These are phyloP conservation scores for Falco naumanni DNA, from an alignment of 2,797 vertebrate genomes.

Conservation along the genomic window DNA sequence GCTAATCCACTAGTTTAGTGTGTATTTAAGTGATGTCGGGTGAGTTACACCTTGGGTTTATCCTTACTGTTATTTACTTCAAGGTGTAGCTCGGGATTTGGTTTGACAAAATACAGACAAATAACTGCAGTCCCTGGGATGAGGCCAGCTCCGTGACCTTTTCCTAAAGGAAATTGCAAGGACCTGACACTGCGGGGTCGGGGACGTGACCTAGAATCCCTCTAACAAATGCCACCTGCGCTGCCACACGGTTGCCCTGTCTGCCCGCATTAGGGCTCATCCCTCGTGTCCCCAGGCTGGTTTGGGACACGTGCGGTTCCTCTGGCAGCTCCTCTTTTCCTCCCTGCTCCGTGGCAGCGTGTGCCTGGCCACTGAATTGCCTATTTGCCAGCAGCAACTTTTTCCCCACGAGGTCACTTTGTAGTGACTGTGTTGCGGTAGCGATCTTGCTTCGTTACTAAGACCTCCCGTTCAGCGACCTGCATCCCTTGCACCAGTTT, in stretches of 20 bases:
- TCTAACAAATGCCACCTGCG: rapidly evolving
- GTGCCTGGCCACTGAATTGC: rapidly evolving
- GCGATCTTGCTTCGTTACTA: rapidly evolving
- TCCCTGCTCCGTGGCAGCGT: not conserved
- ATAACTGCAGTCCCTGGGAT: rapidly evolving
- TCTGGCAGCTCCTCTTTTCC: not conserved
- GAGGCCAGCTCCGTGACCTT: rapidly evolving
- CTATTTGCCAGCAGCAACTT: rapidly evolving
- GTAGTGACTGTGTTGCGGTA: rapidly evolving
- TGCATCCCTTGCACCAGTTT: not conserved
- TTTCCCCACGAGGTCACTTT: not conserved
- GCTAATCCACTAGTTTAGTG: rapidly evolving
- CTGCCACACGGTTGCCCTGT: not conserved
- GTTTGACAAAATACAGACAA: rapidly evolving
- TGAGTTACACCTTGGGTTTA: not conserved
- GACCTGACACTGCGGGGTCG: rapidly evolving
- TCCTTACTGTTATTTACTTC: rapidly evolving
- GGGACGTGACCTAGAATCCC: not conserved
- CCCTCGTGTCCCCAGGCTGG: not conserved
- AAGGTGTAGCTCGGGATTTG: not conserved
- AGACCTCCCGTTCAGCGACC: rapidly evolving
- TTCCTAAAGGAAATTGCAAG: not conserved
- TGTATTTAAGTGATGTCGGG: not conserved
- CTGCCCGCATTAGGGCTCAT: not conserved
- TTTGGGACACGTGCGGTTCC: rapidly evolving